Evolutionary conservation across 2,797 vertebrate genomes (phyloP).

Genomic region (Fratercula arctica): DNA sequence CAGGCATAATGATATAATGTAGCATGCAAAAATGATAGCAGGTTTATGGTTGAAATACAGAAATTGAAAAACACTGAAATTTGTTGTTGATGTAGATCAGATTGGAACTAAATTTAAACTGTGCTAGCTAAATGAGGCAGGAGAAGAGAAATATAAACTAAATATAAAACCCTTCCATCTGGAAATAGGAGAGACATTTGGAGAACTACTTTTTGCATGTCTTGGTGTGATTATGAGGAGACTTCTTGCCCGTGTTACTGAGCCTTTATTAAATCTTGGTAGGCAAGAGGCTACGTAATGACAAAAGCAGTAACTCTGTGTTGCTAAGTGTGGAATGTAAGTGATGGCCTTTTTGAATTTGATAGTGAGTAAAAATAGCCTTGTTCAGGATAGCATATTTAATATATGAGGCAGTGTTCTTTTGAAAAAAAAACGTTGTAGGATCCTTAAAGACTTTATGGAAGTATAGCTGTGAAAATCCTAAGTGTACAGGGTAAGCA

Average conservation of each 20-base stretch:
- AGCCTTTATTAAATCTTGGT: background rate
- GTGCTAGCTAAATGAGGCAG: background rate
- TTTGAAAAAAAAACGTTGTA: background rate
- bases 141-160: background rate
- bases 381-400: background rate
- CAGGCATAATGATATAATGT: background rate
- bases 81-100: background rate
- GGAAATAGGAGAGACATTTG: background rate
- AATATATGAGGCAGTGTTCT: background rate
- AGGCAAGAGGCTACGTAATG: background rate
- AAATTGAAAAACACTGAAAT: background rate
- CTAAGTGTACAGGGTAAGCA: background rate
- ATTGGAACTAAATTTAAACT: constrained; percentile 6
- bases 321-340: background rate
- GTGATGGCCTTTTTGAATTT: constrained; percentile 5
- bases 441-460: background rate
- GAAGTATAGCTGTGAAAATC: background rate
- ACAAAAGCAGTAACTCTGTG: background rate
- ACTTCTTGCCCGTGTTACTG: background rate
- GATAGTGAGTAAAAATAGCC: constrained; percentile 4
- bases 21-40: background rate
- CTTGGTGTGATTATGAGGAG: background rate
- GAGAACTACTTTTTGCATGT: background rate
- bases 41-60: background rate
- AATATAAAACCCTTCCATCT: background rate